phyloP scores from a whole-genome alignment of 2,888 invertebrate genomes.

The Athetis lepigone region DNA sequence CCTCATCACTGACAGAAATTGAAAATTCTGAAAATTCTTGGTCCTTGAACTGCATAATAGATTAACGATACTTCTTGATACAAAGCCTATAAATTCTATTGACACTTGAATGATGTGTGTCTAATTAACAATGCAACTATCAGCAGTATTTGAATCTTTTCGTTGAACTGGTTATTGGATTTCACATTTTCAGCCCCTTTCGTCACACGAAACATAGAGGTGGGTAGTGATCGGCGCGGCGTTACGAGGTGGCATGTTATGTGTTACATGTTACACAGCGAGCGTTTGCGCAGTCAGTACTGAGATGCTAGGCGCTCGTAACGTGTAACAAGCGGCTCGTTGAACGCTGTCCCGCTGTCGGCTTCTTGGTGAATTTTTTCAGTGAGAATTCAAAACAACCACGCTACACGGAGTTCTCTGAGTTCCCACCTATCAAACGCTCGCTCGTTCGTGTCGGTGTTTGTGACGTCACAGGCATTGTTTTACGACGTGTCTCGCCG shows the following conservation, averaged over 20 bases:
- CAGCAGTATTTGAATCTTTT: slow-evolving; percentile 12
- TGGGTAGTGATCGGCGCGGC: too few species aligned
- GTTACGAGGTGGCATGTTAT: too few species aligned
- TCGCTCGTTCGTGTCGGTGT: slow-evolving; percentile 31
- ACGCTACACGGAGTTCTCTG: too few species aligned
- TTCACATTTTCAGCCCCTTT: slow-evolving; percentile 26
- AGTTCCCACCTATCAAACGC: too few species aligned
- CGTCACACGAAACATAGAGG: slow-evolving; percentile 40
- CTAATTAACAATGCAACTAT: slow-evolving; percentile 19
- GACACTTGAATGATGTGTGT: not conserved
- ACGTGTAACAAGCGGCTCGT: too few species aligned
- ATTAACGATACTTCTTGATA: not conserved
- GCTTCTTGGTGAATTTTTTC: too few species aligned
- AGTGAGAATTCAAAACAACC: too few species aligned
- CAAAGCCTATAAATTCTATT: not conserved
- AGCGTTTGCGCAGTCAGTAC: too few species aligned
- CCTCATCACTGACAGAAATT: not conserved
- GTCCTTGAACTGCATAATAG: not conserved
- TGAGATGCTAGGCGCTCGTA: too few species aligned
- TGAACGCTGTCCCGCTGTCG: too few species aligned
- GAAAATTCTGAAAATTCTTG: not conserved
- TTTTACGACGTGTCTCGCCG: slow-evolving; percentile 69
- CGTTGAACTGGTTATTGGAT: not conserved
- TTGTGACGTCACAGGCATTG: slow-evolving; percentile 74
- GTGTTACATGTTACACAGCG: too few species aligned